A percentile compares a stretch with the other conserved stretches of the same genome.
These are phyloP conservation scores for Chelonus insularis DNA, from an alignment of 1,140 invertebrate genomes.

Conservation along the genomic window DNA sequence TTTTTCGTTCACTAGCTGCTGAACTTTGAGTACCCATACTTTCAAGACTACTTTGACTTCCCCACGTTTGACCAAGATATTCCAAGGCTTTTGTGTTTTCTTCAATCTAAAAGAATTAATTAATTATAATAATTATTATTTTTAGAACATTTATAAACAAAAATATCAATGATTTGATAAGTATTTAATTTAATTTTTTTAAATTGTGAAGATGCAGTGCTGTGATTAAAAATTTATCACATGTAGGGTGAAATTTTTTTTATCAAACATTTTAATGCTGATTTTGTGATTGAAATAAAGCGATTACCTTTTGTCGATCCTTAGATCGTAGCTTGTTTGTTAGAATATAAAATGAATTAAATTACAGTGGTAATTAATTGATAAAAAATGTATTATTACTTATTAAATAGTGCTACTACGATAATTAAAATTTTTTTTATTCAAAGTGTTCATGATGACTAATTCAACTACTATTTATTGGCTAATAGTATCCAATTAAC, in stretches of 20 bases:
- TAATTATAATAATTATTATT: background rate
- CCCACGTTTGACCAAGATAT: conserved; percentile 79
- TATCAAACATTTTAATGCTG: conserved; percentile 1
- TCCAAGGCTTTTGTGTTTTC: conserved; percentile 90
- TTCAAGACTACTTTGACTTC: conserved; percentile 80
- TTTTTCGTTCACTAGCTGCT: conserved; percentile 59
- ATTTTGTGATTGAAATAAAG: conserved; percentile 9
- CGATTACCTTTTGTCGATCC: conserved; percentile 60
- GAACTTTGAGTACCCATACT: conserved; percentile 71
- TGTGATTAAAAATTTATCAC: too few species aligned
- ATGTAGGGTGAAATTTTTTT: too few species aligned
- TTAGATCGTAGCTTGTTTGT: conserved; percentile 61
- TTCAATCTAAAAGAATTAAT: conserved; percentile 77
- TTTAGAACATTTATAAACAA: too few species aligned
- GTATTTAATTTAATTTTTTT: too few species aligned
- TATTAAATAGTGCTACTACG: background rate
- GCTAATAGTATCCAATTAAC: too few species aligned
- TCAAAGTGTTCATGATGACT: too few species aligned
- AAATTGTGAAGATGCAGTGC: too few species aligned
- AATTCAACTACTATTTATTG: too few species aligned
- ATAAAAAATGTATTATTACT: background rate
- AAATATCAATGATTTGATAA: too few species aligned
- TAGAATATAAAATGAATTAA: conserved; percentile 36
- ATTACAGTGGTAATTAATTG: background rate
- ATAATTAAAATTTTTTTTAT: too few species aligned